phyloP scores from a whole-genome alignment of 2,797 vertebrate species.

The Danio tinwini region DNA sequence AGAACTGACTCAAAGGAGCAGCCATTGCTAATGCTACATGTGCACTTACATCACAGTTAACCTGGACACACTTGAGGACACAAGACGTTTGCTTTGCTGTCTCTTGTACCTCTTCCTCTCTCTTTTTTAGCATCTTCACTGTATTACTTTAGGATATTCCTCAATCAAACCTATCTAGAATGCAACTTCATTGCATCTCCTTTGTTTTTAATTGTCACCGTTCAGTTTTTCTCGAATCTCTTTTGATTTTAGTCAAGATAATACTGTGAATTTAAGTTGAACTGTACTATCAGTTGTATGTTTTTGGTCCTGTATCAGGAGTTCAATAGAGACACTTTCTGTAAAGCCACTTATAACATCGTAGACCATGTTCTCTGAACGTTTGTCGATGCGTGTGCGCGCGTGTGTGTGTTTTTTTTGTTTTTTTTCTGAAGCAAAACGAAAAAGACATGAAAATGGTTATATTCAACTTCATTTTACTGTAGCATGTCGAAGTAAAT shows the following conservation, averaged over 20 bases:
- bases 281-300: slow-evolving; percentile 97
- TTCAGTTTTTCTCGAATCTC: slow-evolving; percentile 37
- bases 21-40: slow-evolving; percentile 51
- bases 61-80: slow-evolving; percentile 83
- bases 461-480: slow-evolving; percentile 84
- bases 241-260: slow-evolving; percentile 72
- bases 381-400: slow-evolving; percentile 67
- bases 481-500: slow-evolving; percentile 95
- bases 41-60: slow-evolving; percentile 62
- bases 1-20: slow-evolving; percentile 48
- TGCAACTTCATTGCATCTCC: slow-evolving; percentile 44
- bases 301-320: slow-evolving; percentile 97
- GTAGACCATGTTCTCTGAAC: slow-evolving; percentile 86
- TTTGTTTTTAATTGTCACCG: slow-evolving; percentile 55
- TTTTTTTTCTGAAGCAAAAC: slow-evolving; percentile 70
- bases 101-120: slow-evolving; percentile 47
- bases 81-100: slow-evolving; percentile 54
- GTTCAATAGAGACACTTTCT: slow-evolving; percentile 79
- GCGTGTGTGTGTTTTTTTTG: slow-evolving; percentile 55
- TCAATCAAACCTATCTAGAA: slow-evolving; percentile 41
- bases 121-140: slow-evolving; percentile 56
- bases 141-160: slow-evolving; percentile 42
- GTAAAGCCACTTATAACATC: slow-evolving; percentile 81
- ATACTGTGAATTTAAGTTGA: slow-evolving; percentile 99
- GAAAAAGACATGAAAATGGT: slow-evolving; percentile 74